A percentile compares a stretch with the other conserved stretches of the same genome.
Conservation (phyloP, 92 coral and sea anemone genomes). For the Muricea muricata region DNA sequence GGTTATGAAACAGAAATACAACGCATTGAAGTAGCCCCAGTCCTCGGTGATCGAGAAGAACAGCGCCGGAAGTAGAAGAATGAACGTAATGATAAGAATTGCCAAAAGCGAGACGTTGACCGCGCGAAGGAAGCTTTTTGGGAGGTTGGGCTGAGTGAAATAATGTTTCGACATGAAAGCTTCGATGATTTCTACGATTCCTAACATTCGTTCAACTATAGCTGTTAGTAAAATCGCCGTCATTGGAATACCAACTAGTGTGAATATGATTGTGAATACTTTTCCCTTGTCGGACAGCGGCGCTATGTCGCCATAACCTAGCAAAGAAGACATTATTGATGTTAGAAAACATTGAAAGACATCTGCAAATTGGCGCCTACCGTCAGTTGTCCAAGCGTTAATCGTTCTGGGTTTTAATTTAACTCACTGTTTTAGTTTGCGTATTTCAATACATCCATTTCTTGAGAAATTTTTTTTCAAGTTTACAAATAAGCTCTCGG, state of each 20-base stretch:
- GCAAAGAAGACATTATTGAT: too few species aligned
- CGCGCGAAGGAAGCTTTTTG: slow-evolving; percentile 82
- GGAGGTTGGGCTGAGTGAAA: slow-evolving; percentile 81
- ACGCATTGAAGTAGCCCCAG: slow-evolving; percentile 97
- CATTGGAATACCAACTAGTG: slow-evolving; percentile 98
- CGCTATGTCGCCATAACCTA: slow-evolving; percentile 97
- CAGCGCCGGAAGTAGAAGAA: slow-evolving; percentile 86
- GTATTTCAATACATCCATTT: too few species aligned
- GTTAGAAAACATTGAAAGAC: too few species aligned
- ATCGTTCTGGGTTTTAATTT: too few species aligned
- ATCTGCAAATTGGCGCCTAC: too few species aligned
- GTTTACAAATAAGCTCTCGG: too few species aligned
- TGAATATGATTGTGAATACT: slow-evolving; percentile 91
- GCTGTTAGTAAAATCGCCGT: slow-evolving; percentile 98
- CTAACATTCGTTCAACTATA: slow-evolving; percentile 89
- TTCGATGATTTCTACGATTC: slow-evolving; percentile 73
- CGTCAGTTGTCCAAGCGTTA: too few species aligned
- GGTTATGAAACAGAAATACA: slow-evolving; percentile 96
- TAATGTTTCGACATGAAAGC: slow-evolving; percentile 44
- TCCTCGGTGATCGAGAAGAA: slow-evolving; percentile 79
- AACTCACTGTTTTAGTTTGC: too few species aligned
- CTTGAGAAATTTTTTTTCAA: too few species aligned
- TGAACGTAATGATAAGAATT: slow-evolving; percentile 66
- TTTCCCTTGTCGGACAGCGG: slow-evolving; percentile 93
- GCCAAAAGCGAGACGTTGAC: slow-evolving; percentile 79